Evolutionary conservation across 2,888 invertebrate genomes (phyloP).

Genomic region (Dioctria rufipes): DNA sequence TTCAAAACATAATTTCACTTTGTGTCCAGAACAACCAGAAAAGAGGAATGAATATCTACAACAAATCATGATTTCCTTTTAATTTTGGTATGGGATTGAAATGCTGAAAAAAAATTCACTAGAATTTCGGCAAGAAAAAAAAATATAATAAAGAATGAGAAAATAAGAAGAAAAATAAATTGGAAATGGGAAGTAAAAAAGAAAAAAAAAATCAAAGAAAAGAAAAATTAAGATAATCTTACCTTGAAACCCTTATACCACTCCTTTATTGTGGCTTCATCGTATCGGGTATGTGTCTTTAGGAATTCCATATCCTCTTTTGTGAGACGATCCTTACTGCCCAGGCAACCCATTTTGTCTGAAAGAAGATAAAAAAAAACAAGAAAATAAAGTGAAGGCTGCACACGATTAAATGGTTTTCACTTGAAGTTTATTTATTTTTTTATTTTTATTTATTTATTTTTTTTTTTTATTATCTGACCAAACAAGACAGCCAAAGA

Average conservation of each 20-base stretch:
- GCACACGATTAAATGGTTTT: slow-evolving; percentile 38
- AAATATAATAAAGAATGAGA: no score
- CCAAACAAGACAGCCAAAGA: not conserved
- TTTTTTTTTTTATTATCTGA: slow-evolving; percentile 19
- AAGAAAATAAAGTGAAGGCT: slow-evolving; percentile 2
- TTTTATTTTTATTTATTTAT: not conserved
- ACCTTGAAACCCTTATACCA: slow-evolving; percentile 99
- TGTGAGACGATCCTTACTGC: slow-evolving; percentile 95
- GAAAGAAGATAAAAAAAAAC: slow-evolving; percentile 63
- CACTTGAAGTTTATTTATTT: slow-evolving; percentile 40
- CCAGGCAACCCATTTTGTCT: slow-evolving; percentile 89
- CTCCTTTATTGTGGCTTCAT: slow-evolving; percentile 98
- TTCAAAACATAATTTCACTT: no score
- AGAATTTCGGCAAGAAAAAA: not conserved
- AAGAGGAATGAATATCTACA: no score
- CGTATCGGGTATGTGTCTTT: slow-evolving; percentile 97
- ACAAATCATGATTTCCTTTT: not conserved
- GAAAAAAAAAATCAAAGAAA: not conserved
- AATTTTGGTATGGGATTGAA: not conserved
- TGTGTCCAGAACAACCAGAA: no score
- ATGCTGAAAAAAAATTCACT: not conserved
- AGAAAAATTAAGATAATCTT: slow-evolving; percentile 68
- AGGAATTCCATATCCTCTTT: slow-evolving; percentile 99
- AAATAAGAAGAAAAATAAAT: no score
- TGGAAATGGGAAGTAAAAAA: not conserved